Base-by-base conservation (phyloP, 2,888 invertebrate genomes). In the Neelides folsomi region DNA sequence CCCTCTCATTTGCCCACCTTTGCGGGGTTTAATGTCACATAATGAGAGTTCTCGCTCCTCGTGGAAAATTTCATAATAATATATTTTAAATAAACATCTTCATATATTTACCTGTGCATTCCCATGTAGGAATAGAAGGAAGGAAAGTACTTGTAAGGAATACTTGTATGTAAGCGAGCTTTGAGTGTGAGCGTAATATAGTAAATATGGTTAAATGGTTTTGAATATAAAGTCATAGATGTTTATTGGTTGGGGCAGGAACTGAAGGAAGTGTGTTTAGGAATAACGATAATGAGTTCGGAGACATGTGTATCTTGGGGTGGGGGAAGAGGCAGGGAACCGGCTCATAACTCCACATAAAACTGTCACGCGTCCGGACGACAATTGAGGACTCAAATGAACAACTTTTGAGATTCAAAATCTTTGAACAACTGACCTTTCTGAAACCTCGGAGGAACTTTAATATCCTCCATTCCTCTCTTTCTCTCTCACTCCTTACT, bases 221-320 rank as follows among this genome's bases (percentile, higher is more conserved):
- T 27, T 27, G 27, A 27, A 27, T 27, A 27, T 27, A 27, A 27
- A 27, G 27, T 27, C 27, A 27, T 27, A 27, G 47, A 12, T 6
- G 38, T 38, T 47, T 12, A 16, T 38, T 12, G 38, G 18, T 16
- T 13, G 34, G 37, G 40, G 40, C 15, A 3, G 45, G 51, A 42
- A 48, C n/a, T n/a, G n/a, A 47, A 56, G 54, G 55, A 46, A 49
- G 54, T 59, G 59, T 59, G 58, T 53, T 56, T 58, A 47, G 55
- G 57, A 62, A 62, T 59, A 58, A 62, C 55, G 59, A 59, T 59
- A 62, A 62, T 62, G 57, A 57, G 54, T 55, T 47, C 49, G 45
- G 42, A 47, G 54, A 50, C 51, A 56, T 53, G 51, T 18, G 19
- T 19, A 42, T 16, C 15, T 42, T 42, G 19, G 15, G 10, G 18